phyloP scores from a whole-genome alignment of 1,140 invertebrate genomes.

The Cylas formicarius region DNA sequence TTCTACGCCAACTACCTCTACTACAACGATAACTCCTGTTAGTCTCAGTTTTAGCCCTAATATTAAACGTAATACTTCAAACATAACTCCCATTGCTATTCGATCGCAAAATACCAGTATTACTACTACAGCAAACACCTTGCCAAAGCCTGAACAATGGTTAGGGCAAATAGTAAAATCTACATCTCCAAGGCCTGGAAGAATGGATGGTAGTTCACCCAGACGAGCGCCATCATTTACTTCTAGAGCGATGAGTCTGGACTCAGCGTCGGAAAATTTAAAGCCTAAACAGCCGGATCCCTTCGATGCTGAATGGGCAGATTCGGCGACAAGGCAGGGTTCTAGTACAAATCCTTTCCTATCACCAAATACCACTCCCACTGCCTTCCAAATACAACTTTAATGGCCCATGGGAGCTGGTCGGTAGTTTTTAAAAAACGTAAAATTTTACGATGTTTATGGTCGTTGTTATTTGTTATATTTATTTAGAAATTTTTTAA shows the following conservation, averaged over 20 bases:
- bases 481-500: conserved; percentile 13
- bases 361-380: conserved; percentile 47
- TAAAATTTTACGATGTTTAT: not conserved
- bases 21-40: conserved; percentile 38
- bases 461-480: conserved; percentile 2
- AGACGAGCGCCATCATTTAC: conserved; percentile 45
- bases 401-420: conserved; percentile 37
- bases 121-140: conserved; percentile 36
- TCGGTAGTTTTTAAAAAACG: not conserved
- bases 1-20: conserved; percentile 22
- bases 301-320: conserved; percentile 82
- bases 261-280: conserved; percentile 43
- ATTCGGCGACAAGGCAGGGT: conserved; percentile 37
- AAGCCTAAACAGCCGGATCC: conserved; percentile 54
- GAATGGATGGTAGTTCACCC: conserved; percentile 42
- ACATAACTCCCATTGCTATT: conserved; percentile 1
- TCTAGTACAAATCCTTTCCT: conserved; percentile 48
- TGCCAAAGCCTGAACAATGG: conserved; percentile 72
- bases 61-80: conserved; percentile 19
- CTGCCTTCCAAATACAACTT: conserved; percentile 60
- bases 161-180: conserved; percentile 61
- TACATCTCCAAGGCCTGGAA: conserved; percentile 39
- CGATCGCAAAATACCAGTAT: conserved; percentile 15
- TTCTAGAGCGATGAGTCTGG: conserved; percentile 49
- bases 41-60: conserved; percentile 42